Evolutionary conservation across 2,888 invertebrate species (phyloP), one percentile per base, ranked within the genome.

Genomic region (Clivina fossor): DNA sequence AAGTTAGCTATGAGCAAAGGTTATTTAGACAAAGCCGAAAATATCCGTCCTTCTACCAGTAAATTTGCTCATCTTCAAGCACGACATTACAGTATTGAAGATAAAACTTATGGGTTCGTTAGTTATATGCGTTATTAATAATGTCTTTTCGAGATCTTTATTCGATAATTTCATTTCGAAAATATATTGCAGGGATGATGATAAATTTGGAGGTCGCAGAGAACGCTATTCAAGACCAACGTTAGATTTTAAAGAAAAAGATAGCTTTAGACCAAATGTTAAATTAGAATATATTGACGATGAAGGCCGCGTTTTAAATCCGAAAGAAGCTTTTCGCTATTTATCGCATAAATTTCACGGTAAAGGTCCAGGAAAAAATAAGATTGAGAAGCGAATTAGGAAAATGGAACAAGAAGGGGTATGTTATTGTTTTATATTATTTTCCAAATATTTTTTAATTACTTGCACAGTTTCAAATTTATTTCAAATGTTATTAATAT

Each of bases 271-370:
- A 68, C 97, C 97, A 1, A 91, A 90, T 72, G 89, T 97, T 30
- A 95, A 95, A 75, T 77, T 98, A 66, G 95, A 97, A 71, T 99
- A 99, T 73, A 93, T 94, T 61, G 98, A 99, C 75, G 96, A 97
- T 70, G 90, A 91, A 68, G 99, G 99, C 0, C 87, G 93, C 53
- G 82, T 90, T 64, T 81, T 99, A 58, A 90, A 88, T 67, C 86
- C 90, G 54, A 99, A 99, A 75, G 98, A 99, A 78, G 98, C 99
- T 41, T 98, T 97, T 77, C 81, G 92, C 62, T 93, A 94, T 78
- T 80, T 98, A 50, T 95, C 94, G 18, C 98, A 97, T 75, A 95
- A 97, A 77, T 99, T 99, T 78, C 99, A 99, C 77, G 99, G 99
- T 48, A 98, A 99, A 78, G 96, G 96, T 1, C 96, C 98, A 15